A percentile compares a stretch with the other conserved stretches of the same genome.
phyloP scores from a whole-genome alignment of 2,888 invertebrate species.

The Blastobasis adustella region DNA sequence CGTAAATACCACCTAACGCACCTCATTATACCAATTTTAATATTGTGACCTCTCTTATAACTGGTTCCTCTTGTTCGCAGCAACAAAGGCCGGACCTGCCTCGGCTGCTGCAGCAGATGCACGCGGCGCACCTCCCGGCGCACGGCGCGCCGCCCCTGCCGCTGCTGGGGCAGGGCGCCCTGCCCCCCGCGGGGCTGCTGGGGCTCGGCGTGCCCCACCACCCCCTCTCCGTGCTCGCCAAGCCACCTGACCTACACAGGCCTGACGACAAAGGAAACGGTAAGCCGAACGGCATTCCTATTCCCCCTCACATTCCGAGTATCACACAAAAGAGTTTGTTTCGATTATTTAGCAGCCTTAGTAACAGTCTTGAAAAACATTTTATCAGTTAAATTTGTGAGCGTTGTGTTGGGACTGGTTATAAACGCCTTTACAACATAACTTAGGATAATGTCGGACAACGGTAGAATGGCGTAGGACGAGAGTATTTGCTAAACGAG shows the following conservation, averaged over 20 bases:
- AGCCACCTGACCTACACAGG: constrained; percentile 85
- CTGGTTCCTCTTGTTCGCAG: constrained; percentile 56
- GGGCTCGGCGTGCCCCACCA: constrained; percentile 83
- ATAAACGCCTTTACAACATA: too few relatives aligned
- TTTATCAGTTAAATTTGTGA: too few relatives aligned
- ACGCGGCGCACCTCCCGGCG: constrained; percentile 87
- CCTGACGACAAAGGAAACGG: constrained; percentile 86
- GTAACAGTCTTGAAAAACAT: too few relatives aligned
- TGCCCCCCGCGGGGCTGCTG: constrained; percentile 76
- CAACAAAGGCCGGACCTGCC: constrained; percentile 91
- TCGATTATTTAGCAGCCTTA: not conserved
- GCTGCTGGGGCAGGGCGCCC: constrained; percentile 63
- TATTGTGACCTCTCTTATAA: not conserved
- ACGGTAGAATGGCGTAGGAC: constrained; percentile 1
- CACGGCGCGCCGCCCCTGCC: constrained; percentile 83
- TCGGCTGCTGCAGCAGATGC: constrained; percentile 92
- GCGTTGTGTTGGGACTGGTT: too few relatives aligned
- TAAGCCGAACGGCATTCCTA: constrained; percentile 42
- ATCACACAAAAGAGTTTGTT: not conserved
- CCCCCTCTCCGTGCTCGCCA: constrained; percentile 84
- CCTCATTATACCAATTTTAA: too few relatives aligned
- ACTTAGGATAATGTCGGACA: too few relatives aligned
- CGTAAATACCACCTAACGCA: too few relatives aligned
- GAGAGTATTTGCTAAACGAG: constrained; percentile 5
- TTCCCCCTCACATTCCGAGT: not conserved